These are phyloP conservation scores for Vidua macroura DNA, from an alignment of 2,113 vertebrate genomes.

Conservation along the genomic window DNA sequence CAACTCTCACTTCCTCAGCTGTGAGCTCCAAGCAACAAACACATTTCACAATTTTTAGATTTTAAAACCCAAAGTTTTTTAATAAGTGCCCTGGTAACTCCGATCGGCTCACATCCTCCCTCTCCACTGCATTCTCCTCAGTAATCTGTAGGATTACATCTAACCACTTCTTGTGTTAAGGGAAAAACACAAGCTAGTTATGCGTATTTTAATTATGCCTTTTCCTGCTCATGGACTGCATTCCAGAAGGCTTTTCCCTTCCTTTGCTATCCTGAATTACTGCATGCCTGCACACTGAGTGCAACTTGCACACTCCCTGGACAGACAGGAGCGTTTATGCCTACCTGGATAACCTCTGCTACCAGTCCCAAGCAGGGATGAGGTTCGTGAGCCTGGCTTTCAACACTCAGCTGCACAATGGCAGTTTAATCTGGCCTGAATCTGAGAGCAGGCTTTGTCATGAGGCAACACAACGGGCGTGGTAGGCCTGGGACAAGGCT, in stretches of 20 bases:
- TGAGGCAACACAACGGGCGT: not conserved
- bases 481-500: not conserved
- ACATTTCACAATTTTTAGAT: not conserved
- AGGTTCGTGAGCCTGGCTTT: not conserved
- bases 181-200: not conserved
- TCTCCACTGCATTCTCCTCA: not conserved
- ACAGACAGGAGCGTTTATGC: not conserved
- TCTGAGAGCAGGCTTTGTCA: not conserved
- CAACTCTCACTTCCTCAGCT: not conserved
- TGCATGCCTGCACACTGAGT: not conserved
- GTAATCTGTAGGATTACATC: not conserved
- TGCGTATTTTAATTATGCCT: not conserved
- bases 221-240: not conserved
- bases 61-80: not conserved
- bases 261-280: not conserved
- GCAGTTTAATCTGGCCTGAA: not conserved
- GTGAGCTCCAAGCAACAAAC: not conserved
- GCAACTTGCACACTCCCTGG: not conserved
- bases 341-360: not conserved
- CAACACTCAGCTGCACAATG: not conserved
- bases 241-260: constrained; percentile 38
- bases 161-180: not conserved
- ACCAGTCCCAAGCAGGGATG: not conserved
- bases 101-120: not conserved
- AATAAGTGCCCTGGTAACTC: not conserved